Base-by-base conservation (phyloP, 2,797 vertebrate species). In the Mormyrops attenuatus region DNA sequence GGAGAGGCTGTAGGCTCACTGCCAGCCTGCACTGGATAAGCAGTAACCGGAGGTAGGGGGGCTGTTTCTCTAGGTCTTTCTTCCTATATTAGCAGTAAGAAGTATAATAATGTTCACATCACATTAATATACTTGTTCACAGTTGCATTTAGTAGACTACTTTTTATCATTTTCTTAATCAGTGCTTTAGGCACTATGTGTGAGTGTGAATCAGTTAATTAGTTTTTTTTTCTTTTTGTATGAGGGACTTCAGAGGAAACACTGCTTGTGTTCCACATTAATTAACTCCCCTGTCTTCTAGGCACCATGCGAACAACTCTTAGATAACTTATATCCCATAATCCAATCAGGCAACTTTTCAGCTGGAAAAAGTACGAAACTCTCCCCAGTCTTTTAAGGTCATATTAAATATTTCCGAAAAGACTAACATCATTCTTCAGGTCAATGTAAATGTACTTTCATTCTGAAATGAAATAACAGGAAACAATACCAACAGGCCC, bases 291-390 rank as follows among this genome's bases (percentile, higher is more conserved):
- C 73, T 44, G 57, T 84, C 63, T 90, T 89, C 87, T 55, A 15
- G 85, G 80, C 90, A 60, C 88, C 88, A 87, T 88, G 87, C 88
- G 88, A 90, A 90, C 90, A 92, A 90, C 89, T 84, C 90, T 90
- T 89, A 57, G 55, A 89, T 90, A 63, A 53, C 53, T 55, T n/a
- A n/a, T 53, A 80, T 88, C 69, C 44, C 34, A 88, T 52, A 60
- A 88, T 90, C 69, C 89, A 90, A 88, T 88, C 89, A 85, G 73
- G 22, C 26, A 22, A 50, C 66, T 88, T 86, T 63, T 89, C 55
- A 85, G 86, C 66, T 77, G 44, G 66, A 90, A 49, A 60, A 63
- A 66, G 73, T 49, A 63, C 20, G 38, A n/a, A 90, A 47, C 77
- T 63, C 2, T 49, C 38, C 44, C 6, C 1, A 84, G 80, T n/a